phyloP scores from a whole-genome alignment of 1,140 invertebrate genomes.

The Zaprionus tsacasi region DNA sequence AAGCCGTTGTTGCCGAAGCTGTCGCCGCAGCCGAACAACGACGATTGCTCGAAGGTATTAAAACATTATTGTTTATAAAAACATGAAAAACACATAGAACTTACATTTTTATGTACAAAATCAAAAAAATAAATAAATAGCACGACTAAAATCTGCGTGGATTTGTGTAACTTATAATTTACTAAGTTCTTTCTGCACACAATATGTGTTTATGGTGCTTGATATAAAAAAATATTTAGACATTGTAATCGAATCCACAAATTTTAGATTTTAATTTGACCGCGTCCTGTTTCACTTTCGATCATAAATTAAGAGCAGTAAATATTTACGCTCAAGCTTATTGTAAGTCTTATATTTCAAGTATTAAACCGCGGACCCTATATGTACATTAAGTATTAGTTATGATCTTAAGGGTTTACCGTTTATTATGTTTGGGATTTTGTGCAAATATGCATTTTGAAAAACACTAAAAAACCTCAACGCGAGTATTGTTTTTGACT shows the following conservation, averaged over 20 bases:
- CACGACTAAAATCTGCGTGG: conserved; percentile 40
- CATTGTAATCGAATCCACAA: background rate
- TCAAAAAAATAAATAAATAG: conserved; percentile 16
- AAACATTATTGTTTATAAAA: conserved; percentile 60
- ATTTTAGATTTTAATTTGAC: background rate
- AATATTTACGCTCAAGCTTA: background rate
- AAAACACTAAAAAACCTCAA: conserved; percentile 70
- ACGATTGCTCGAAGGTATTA: conserved; percentile 83
- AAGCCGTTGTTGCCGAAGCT: conserved; percentile 69
- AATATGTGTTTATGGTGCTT: conserved; percentile 21
- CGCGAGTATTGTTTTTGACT: conserved; percentile 45
- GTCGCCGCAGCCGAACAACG: conserved; percentile 80
- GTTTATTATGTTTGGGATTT: conserved; percentile 47
- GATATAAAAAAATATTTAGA: conserved; percentile 2
- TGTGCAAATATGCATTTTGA: conserved; percentile 66
- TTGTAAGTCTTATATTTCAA: conserved; percentile 3
- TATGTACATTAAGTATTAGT: conserved; percentile 7
- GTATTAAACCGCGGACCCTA: conserved; percentile 16
- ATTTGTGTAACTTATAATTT: conserved; percentile 62
- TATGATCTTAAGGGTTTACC: conserved; percentile 18
- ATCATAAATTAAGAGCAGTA: background rate
- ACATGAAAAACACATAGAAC: conserved; percentile 53
- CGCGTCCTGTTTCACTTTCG: background rate
- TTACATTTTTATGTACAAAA: conserved; percentile 37
- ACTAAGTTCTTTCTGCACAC: conserved; percentile 29